These are phyloP conservation scores for Fratercula arctica DNA, from an alignment of 2,797 vertebrate species.

Conservation along the genomic window DNA sequence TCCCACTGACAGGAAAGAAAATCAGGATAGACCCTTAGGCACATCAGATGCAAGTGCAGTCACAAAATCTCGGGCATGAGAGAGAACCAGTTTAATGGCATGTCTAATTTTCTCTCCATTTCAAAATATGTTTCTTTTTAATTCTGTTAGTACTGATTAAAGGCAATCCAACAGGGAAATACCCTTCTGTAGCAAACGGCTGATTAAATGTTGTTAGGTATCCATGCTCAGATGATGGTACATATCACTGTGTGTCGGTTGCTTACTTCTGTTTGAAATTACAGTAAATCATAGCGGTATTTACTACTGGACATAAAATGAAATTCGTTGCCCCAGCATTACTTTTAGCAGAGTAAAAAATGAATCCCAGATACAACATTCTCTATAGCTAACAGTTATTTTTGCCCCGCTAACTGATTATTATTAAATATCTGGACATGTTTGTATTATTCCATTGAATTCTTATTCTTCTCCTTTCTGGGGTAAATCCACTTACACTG, in stretches of 20 bases:
- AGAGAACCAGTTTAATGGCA: neutral
- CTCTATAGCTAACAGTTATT: neutral
- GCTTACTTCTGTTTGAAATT: constrained; percentile 5
- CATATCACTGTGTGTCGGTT: neutral
- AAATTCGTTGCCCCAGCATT: neutral
- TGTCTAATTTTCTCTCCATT: neutral
- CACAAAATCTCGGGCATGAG: neutral
- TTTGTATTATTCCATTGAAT: neutral
- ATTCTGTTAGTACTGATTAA: constrained; percentile 4
- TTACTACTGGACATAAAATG: neutral
- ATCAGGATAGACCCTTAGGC: neutral
- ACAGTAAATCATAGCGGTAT: neutral
- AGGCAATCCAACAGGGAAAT: neutral
- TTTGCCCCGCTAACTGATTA: neutral
- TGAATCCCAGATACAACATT: neutral
- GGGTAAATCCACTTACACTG: neutral
- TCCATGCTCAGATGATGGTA: neutral
- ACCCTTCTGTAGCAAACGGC: neutral
- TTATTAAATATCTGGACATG: neutral
- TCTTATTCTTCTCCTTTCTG: neutral
- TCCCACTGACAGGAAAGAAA: neutral
- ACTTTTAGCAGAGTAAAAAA: neutral
- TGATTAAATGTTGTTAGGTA: neutral
- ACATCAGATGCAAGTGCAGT: neutral
- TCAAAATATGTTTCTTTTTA: constrained; percentile 4